Conservation (phyloP, 92 coral and sea anemone species). For the Micromussa lordhowensis region DNA sequence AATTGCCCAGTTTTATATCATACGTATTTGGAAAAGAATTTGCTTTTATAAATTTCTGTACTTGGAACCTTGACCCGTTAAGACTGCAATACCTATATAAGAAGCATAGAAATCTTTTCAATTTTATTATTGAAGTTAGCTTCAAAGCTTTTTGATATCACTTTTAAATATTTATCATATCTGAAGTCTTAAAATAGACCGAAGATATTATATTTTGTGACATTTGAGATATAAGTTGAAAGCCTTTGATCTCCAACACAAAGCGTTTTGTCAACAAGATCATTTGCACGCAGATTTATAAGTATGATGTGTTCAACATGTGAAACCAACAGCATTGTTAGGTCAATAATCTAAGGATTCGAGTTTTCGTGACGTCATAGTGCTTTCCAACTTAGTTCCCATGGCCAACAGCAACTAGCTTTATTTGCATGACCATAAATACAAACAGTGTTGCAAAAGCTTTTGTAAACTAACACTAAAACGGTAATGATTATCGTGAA, state of each 20-base stretch:
- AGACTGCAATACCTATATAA: background rate
- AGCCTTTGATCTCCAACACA: background rate
- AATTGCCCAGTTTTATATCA: background rate
- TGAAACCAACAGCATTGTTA: background rate
- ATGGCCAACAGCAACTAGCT: no score
- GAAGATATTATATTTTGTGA: background rate
- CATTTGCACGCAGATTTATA: background rate
- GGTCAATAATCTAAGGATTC: background rate
- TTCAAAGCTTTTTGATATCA: background rate
- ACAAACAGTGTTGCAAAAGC: no score
- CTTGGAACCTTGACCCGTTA: background rate
- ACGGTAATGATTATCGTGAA: no score
- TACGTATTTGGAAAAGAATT: background rate
- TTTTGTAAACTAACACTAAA: no score
- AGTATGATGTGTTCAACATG: background rate
- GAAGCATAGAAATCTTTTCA: background rate
- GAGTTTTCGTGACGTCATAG: background rate
- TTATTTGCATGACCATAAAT: no score
- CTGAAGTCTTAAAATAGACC: background rate
- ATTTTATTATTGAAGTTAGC: background rate
- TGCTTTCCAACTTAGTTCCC: no score
- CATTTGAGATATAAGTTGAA: background rate
- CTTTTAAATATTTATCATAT: background rate
- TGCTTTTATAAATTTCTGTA: background rate
- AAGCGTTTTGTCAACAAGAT: background rate